phyloP scores from a whole-genome alignment of 1,140 invertebrate species.

The Armadillidium nasatum region DNA sequence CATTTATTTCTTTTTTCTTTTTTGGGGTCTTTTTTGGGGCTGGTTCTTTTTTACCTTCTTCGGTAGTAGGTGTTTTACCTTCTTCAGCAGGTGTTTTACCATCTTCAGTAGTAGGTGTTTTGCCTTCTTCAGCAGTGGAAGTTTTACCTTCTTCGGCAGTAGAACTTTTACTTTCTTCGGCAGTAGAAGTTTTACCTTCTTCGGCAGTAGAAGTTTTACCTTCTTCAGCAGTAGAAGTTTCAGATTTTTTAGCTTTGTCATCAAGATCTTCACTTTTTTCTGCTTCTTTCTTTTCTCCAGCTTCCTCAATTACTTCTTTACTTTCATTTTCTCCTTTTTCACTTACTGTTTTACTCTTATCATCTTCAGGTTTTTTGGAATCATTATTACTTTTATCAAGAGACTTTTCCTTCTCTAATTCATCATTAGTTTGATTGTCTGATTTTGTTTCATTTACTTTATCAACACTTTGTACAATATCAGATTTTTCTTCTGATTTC shows the following conservation, averaged over 20 bases:
- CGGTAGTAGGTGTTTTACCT: background rate
- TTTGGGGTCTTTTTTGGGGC: background rate
- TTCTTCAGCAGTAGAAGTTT: background rate
- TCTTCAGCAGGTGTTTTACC: background rate
- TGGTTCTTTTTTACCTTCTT: background rate
- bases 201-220: background rate
- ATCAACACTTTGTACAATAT: too few species aligned
- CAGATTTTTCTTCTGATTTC: too few species aligned
- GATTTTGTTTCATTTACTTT: too few species aligned
- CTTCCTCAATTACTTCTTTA: too few species aligned
- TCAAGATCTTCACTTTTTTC: too few species aligned
- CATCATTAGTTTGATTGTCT: too few species aligned
- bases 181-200: background rate
- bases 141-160: background rate
- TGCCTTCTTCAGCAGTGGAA: background rate
- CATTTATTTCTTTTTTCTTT: background rate
- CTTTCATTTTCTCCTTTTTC: too few species aligned
- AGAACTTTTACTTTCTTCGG: background rate
- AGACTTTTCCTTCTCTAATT: too few species aligned
- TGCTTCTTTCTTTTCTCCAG: too few species aligned
- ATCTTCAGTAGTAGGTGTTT: background rate
- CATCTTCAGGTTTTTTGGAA: background rate
- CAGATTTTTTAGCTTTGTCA: too few species aligned
- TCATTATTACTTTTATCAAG: too few species aligned
- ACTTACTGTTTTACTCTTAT: background rate